phyloP scores from a whole-genome alignment of 2,888 invertebrate species.

The Ectropis crepuscularia region DNA sequence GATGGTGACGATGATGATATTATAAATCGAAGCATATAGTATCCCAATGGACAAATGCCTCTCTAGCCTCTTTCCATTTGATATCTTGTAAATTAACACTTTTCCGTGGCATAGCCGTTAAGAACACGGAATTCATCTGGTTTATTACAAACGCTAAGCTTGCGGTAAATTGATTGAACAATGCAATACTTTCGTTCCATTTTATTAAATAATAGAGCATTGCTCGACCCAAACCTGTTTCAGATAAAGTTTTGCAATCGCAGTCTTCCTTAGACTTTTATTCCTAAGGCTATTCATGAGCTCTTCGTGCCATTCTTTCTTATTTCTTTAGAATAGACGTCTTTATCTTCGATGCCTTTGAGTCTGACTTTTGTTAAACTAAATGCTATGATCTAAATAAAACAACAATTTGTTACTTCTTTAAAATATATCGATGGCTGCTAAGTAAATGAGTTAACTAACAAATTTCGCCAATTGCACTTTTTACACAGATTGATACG shows the following conservation, averaged over 20 bases:
- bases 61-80: no score
- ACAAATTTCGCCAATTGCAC: no score
- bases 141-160: conserved; percentile 7
- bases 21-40: no score
- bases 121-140: background rate
- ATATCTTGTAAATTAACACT: no score
- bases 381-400: conserved; percentile 2
- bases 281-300: conserved; percentile 42
- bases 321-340: conserved; percentile 38
- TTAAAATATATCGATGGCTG: no score
- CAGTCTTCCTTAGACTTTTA: conserved; percentile 41
- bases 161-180: conserved; percentile 19
- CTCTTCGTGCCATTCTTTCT: conserved; percentile 34
- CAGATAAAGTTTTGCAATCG: conserved; percentile 45
- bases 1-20: no score
- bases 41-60: no score
- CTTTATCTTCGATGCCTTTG: conserved; percentile 34
- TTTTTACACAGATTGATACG: no score
- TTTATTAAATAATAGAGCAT: conserved; percentile 36
- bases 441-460: no score
- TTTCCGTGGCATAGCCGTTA: no score
- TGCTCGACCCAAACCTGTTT: conserved; percentile 33
- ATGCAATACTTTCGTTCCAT: conserved; percentile 30
- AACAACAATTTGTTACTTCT: no score
- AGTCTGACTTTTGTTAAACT: conserved; percentile 24